Evolutionary conservation across 2,113 vertebrate species (phyloP), one percentile per base, ranked within the genome.

Genomic region (Indicator maculatus): DNA sequence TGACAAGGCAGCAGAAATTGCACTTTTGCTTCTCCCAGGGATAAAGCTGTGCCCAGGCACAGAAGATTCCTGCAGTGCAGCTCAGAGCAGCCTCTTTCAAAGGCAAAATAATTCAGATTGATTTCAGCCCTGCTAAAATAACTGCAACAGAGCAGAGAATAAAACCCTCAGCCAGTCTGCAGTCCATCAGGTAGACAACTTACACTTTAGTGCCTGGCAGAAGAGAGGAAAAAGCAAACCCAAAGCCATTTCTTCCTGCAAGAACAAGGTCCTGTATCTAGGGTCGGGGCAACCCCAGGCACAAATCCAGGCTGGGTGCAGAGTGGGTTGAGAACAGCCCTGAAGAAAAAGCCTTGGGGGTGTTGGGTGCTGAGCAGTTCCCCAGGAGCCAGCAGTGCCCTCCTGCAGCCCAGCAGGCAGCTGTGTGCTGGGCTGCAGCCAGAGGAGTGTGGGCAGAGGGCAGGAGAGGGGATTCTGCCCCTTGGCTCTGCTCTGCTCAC

Each of bases 71-170:
- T 2, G 26, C 61, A 39, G 76, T 82, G 80, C 77, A 26, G 21
- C 74, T 72, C 86, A 84, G 55, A 1, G 1, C 1, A 14, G 8
- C 4, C 86, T 75, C 39, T 26, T 41, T 33, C 33, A 71, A 50
- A 3, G 44, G 76, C 72, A 80, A 56, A 88, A 71, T 71, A 90
- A 96, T 60, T 81, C 61, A 33, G 21, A 75, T 88, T 89, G 72
- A 91, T 53, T 89, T 67, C 93, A 88, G 55, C 10, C 39, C n/a
- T 45, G 31, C 83, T 94, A 90, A 44, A 44, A 78, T 75, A 82
- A 65, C 69, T 72, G 58, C 31, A 69, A 44, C 24, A 86, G 72
- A 14, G 15, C 23, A 11, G 3, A 74, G 88, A 91, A 93, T 56
- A 95, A 93, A 81, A 61, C 72, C 71, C 59, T 53, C 12, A 31